phyloP scores from a whole-genome alignment of 2,888 invertebrate species.

The Itoplectis maculator region DNA sequence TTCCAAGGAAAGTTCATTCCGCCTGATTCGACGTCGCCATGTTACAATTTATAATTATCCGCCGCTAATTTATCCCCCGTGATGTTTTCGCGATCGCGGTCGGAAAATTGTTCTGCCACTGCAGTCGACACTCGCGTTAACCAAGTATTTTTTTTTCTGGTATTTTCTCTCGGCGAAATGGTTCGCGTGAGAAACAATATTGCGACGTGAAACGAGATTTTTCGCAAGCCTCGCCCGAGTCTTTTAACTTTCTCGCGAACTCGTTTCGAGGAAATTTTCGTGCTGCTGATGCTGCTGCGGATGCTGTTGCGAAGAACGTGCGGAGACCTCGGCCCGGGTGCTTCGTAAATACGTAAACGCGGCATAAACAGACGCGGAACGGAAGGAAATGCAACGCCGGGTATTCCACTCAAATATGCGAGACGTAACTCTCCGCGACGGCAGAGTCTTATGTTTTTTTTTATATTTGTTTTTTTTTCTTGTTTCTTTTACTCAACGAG shows the following conservation, averaged over 20 bases:
- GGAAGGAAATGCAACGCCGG: slow-evolving; percentile 45
- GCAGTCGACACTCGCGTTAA: slow-evolving; percentile 4
- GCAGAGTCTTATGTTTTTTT: slow-evolving; percentile 25
- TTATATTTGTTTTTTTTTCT: slow-evolving; percentile 21
- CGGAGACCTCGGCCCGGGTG: slow-evolving; percentile 36
- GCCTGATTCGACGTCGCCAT: background rate
- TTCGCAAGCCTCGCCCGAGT: slow-evolving; percentile 28
- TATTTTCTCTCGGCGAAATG: slow-evolving; percentile 4
- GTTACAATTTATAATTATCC: slow-evolving; percentile 3
- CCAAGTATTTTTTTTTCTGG: background rate
- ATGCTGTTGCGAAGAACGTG: background rate
- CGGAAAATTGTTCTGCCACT: slow-evolving; percentile 1
- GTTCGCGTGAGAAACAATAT: slow-evolving; percentile 3
- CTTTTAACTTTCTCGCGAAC: slow-evolving; percentile 38
- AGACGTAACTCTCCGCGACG: slow-evolving; percentile 52
- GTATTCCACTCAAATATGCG: slow-evolving; percentile 62
- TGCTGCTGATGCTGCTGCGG: background rate
- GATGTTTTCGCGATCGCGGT: background rate
- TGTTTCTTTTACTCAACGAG: slow-evolving; percentile 16
- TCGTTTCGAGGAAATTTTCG: slow-evolving; percentile 32
- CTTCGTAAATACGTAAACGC: slow-evolving; percentile 66
- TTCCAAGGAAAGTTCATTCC: background rate
- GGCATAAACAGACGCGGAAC: slow-evolving; percentile 63
- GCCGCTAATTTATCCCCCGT: background rate
- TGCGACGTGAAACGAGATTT: slow-evolving; percentile 35